A percentile compares a stretch with the other conserved stretches of the same genome.
Evolutionary conservation across 2,797 vertebrate genomes (phyloP).

Genomic region (Halcyon smyrnensis): DNA sequence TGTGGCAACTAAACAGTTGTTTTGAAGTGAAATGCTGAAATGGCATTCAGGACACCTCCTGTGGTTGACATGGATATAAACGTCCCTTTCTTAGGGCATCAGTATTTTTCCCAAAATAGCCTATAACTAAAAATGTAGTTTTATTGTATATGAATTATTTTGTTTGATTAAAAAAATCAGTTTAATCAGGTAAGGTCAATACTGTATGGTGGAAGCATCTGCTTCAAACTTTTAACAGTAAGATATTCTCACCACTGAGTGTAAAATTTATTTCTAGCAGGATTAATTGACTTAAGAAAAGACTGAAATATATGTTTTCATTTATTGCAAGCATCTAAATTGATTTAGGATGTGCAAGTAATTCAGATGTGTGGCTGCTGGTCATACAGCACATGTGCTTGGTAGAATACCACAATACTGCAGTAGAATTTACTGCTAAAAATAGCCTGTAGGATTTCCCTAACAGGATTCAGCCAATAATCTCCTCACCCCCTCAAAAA

Average conservation of each 20-base stretch:
- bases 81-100: background rate
- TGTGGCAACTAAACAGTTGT: background rate
- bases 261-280: constrained; percentile 19
- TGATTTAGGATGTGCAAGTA: constrained; percentile 69
- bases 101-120: background rate
- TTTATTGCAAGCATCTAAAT: constrained; percentile 65
- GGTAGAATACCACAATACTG: constrained; percentile 43
- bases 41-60: background rate
- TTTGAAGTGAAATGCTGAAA: background rate
- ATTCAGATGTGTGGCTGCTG: constrained; percentile 63
- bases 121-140: background rate
- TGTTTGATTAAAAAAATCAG: background rate
- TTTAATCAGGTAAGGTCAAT: background rate
- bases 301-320: constrained; percentile 23
- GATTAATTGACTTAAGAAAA: constrained; percentile 55
- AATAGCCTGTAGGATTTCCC: constrained; percentile 74
- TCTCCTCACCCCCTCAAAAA: background rate
- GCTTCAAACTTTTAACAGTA: background rate
- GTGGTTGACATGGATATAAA: background rate
- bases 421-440: constrained; percentile 62
- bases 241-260: background rate
- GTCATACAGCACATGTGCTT: constrained; percentile 57
- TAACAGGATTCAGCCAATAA: constrained; percentile 63
- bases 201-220: background rate
- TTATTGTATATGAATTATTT: background rate